A percentile compares a stretch with the other conserved stretches of the same genome.
These are phyloP conservation scores for Papilio polyxenes DNA, from an alignment of 1,140 invertebrate genomes.

Conservation along the genomic window DNA sequence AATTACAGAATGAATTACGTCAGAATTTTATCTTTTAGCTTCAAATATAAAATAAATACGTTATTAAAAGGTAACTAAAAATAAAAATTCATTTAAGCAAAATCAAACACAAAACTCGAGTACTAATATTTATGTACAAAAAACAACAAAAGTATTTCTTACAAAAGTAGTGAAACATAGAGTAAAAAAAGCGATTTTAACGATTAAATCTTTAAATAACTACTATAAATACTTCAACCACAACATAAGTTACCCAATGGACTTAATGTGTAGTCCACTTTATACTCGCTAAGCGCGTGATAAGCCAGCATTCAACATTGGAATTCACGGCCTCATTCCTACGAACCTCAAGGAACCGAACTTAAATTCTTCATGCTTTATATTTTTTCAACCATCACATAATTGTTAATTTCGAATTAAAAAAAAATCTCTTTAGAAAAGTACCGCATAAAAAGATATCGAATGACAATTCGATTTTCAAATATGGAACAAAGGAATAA, in stretches of 20 bases:
- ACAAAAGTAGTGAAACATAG: too few relatives aligned
- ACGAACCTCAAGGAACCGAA: not conserved
- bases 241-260: too few relatives aligned
- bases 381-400: not conserved
- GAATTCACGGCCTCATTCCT: not conserved
- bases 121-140: not conserved
- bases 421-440: not conserved
- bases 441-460: not conserved
- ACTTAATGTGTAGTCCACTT: too few relatives aligned
- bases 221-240: too few relatives aligned
- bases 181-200: too few relatives aligned
- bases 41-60: not conserved
- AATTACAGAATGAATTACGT: too few relatives aligned
- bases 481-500: slow-evolving; percentile 34
- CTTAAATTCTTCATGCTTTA: not conserved
- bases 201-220: too few relatives aligned
- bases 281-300: too few relatives aligned
- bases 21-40: too few relatives aligned
- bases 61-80: not conserved
- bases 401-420: not conserved
- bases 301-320: not conserved
- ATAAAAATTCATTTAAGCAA: not conserved
- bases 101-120: not conserved
- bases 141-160: not conserved
- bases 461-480: not conserved